Evolutionary conservation across 2,113 vertebrate genomes (phyloP), one percentile per base, ranked within the genome.

Genomic region (Otocyon megalotis): DNA sequence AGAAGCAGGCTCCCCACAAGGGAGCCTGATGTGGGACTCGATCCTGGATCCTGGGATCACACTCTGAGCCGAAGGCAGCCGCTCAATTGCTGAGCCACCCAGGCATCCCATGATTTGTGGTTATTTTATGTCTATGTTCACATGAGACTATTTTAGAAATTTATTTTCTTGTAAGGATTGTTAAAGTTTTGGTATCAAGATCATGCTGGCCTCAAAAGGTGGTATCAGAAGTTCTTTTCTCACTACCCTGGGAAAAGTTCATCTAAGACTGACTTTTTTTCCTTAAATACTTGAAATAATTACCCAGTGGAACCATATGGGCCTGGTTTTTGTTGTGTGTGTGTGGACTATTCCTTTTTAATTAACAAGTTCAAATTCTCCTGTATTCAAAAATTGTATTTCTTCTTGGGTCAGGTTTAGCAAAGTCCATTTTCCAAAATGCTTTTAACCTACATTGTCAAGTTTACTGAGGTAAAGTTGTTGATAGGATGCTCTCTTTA

Each of bases 211-310:
- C 76, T 72, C 53, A 79, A 67, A 86, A 84, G 74, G 2, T 15
- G 91, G 28, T 63, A 58, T 76, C 12, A 26, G 35, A 90, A 93
- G 32, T 81, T 28, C 11, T 93, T 28, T 28, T 58, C 48, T 88
- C 87, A 81, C 43, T 14, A 74, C 6, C 24, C 28, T 89, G 35
- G 43, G 13, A 77, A 81, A 35, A 50, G 9, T 56, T 71, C n/a
- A 91, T 10, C 14, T 91, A 88, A 74, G n/a, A 62, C 19, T 56
- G 56, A 58, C 4, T 69, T 50, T 58, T 81, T 89, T 76, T 20
- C 48, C 48, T 84, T 72, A 79, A 83, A 50, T 77, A 74, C 37
- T 19, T 76, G 58, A 50, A 77, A 93, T 50, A 77, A 96, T 85
- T 53, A 92, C 28, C 17, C 37, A 74, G 11, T 50, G 26, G 54